phyloP scores from a whole-genome alignment of 2,113 vertebrate genomes.

The Motacilla tschutschensis region DNA sequence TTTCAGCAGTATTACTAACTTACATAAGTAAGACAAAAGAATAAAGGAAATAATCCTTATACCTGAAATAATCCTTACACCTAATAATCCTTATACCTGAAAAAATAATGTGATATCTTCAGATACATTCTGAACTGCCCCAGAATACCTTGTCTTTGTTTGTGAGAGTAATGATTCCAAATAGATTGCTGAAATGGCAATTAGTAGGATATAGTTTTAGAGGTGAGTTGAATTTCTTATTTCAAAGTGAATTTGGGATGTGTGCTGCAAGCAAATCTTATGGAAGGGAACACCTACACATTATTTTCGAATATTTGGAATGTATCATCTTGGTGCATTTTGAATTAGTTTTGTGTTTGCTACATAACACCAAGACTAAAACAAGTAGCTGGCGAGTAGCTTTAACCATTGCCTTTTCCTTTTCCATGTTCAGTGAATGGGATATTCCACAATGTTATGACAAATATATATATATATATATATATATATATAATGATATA shows the following conservation, averaged over 20 bases:
- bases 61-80: background rate
- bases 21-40: background rate
- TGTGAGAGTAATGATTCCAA: background rate
- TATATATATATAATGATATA: background rate
- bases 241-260: background rate
- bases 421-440: background rate
- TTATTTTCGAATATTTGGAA: background rate
- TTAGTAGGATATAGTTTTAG: background rate
- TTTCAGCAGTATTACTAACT: background rate
- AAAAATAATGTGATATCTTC: background rate
- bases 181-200: background rate
- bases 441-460: background rate
- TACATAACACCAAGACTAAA: background rate
- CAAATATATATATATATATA: background rate
- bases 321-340: background rate
- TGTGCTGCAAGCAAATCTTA: background rate
- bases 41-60: background rate
- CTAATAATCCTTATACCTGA: background rate
- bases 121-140: background rate
- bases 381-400: background rate
- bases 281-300: rapidly evolving
- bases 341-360: background rate
- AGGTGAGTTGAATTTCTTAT: background rate
- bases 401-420: background rate
- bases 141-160: background rate